Evolutionary conservation across 2,113 vertebrate genomes (phyloP).

Genomic region (Mungos mungo): DNA sequence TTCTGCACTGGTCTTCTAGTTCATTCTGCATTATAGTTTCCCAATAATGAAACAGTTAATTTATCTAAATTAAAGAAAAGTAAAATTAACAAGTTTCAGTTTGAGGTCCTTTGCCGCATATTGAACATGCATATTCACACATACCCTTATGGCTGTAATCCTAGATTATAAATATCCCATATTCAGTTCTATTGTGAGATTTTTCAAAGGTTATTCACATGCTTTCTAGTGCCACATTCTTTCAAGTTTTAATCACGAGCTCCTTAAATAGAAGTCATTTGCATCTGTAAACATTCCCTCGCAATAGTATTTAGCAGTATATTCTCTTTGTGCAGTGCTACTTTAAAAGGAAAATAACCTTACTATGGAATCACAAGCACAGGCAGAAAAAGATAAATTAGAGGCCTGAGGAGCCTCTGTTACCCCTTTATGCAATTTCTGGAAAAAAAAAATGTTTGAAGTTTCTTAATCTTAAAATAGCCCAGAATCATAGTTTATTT

Average conservation of each 20-base stretch:
- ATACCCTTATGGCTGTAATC: not conserved
- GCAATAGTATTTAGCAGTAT: constrained; percentile 65
- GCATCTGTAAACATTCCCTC: constrained; percentile 76
- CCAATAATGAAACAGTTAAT: not conserved
- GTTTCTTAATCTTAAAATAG: constrained; percentile 69
- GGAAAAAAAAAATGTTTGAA: not conserved
- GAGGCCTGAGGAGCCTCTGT: constrained; percentile 30
- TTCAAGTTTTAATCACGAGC: constrained; percentile 69
- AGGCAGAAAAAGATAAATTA: constrained; percentile 51
- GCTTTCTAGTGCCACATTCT: constrained; percentile 60
- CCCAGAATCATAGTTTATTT: constrained; percentile 55
- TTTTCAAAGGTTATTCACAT: constrained; percentile 72
- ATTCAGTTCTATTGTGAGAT: constrained; percentile 58
- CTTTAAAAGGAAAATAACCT: constrained; percentile 69
- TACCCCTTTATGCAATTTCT: constrained; percentile 47
- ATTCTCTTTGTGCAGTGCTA: constrained; percentile 57
- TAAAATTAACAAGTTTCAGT: not conserved
- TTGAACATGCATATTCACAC: not conserved
- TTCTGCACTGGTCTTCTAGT: not conserved
- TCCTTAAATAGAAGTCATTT: constrained; percentile 76
- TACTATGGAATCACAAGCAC: constrained; percentile 41
- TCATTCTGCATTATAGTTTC: not conserved
- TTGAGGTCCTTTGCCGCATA: not conserved
- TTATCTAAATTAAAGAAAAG: constrained; percentile 29
- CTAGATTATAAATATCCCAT: constrained; percentile 29